Conservation (phyloP, 2,113 vertebrate species). For the Xiphias gladius region DNA sequence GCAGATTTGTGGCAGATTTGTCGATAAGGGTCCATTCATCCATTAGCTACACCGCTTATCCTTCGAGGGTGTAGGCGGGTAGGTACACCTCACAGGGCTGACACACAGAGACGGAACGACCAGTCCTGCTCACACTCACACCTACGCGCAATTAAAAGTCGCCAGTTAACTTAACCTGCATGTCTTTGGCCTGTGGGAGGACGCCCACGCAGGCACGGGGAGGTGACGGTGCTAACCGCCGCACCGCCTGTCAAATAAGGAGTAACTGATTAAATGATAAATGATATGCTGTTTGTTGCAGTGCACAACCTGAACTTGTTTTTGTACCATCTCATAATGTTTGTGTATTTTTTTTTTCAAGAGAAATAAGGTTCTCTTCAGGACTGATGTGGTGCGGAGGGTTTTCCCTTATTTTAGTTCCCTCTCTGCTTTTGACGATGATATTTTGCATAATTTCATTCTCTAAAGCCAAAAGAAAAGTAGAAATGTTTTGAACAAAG, state of each 20-base stretch:
- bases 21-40: not conserved
- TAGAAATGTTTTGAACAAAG: slow-evolving; percentile 12
- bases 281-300: not conserved
- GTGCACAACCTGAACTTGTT: not conserved
- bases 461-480: not conserved
- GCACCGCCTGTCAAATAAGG: no score
- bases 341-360: not conserved
- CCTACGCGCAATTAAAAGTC: no score
- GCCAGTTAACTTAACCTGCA: no score
- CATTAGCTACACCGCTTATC: no score
- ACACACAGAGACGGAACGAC: no score
- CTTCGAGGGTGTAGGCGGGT: no score
- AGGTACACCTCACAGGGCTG: no score
- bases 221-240: no score
- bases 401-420: not conserved
- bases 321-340: slow-evolving; percentile 14
- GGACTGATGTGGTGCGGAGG: not conserved
- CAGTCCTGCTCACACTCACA: no score
- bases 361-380: not conserved
- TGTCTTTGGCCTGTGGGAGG: no score
- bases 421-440: not conserved
- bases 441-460: not conserved
- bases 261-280: not conserved
- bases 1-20: not conserved
- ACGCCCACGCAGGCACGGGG: no score